These are phyloP conservation scores for Ondatra zibethicus DNA, from an alignment of 2,113 vertebrate species.

Conservation along the genomic window DNA sequence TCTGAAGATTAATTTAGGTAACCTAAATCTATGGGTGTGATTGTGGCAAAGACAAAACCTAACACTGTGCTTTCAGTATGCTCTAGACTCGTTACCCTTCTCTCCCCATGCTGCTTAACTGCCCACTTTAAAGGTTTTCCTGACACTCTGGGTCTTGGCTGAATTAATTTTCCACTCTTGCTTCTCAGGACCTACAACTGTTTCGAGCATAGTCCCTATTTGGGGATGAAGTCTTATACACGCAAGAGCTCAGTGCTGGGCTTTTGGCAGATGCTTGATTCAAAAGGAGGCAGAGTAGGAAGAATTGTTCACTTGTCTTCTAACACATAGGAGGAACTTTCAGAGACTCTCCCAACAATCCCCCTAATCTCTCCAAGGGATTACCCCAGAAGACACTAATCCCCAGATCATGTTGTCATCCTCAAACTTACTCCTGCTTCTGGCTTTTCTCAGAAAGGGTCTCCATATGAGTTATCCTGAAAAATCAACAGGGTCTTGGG, in stretches of 20 bases:
- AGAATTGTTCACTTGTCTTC: neutral
- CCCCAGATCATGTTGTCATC: neutral
- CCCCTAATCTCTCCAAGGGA: neutral
- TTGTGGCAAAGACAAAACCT: neutral
- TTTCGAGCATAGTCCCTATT: neutral
- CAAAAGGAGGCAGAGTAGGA: neutral
- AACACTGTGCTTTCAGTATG: neutral
- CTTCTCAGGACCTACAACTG: neutral
- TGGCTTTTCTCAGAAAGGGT: neutral
- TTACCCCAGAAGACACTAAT: neutral
- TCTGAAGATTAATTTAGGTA: neutral
- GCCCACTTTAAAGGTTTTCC: neutral
- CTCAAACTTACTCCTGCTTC: neutral
- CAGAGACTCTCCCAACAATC: accelerated
- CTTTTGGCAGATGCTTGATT: neutral
- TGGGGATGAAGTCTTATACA: neutral
- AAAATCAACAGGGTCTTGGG: neutral
- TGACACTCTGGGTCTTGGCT: neutral
- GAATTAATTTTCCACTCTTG: neutral
- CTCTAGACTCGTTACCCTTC: neutral
- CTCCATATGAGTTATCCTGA: neutral
- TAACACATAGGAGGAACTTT: neutral
- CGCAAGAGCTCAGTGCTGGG: neutral
- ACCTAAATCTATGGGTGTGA: neutral
- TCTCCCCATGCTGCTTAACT: neutral